Evolutionary conservation across 2,888 invertebrate genomes (phyloP).

Genomic region (Baronia brevicornis): DNA sequence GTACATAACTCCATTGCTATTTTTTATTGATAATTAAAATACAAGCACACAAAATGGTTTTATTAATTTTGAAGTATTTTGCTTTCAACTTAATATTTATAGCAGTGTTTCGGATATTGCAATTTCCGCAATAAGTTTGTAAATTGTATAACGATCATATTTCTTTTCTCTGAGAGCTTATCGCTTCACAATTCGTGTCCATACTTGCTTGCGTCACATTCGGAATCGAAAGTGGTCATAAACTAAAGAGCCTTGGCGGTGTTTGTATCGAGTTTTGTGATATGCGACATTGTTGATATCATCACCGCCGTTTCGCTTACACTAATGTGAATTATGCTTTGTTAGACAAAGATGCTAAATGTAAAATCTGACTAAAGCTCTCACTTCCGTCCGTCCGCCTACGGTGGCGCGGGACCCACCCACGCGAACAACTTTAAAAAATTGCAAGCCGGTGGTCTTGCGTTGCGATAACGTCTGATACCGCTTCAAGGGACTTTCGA

Average conservation of each 20-base stretch:
- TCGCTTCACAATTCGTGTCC: slow-evolving; percentile 38
- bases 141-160: slow-evolving; percentile 40
- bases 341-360: slow-evolving; percentile 59
- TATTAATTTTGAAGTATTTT: slow-evolving; percentile 37
- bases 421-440: slow-evolving; percentile 59
- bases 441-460: slow-evolving; percentile 58
- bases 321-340: slow-evolving; percentile 31
- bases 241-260: slow-evolving; percentile 63
- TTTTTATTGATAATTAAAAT: too few species aligned
- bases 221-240: slow-evolving; percentile 65
- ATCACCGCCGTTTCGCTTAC: slow-evolving; percentile 40
- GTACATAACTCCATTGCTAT: too few species aligned
- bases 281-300: slow-evolving; percentile 61
- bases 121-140: slow-evolving; percentile 39
- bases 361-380: slow-evolving; percentile 55
- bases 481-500: slow-evolving; percentile 27
- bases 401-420: slow-evolving; percentile 53
- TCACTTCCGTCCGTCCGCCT: slow-evolving; percentile 76
- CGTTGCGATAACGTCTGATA: slow-evolving; percentile 40
- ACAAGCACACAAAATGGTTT: too few species aligned
- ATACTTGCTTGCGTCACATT: slow-evolving; percentile 55
- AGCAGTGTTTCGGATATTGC: slow-evolving; percentile 48
- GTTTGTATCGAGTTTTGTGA: slow-evolving; percentile 47
- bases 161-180: slow-evolving; percentile 25
- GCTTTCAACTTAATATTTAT: slow-evolving; percentile 39